phyloP scores from a whole-genome alignment of 1,140 invertebrate species.

The Diabrotica virgifera region DNA sequence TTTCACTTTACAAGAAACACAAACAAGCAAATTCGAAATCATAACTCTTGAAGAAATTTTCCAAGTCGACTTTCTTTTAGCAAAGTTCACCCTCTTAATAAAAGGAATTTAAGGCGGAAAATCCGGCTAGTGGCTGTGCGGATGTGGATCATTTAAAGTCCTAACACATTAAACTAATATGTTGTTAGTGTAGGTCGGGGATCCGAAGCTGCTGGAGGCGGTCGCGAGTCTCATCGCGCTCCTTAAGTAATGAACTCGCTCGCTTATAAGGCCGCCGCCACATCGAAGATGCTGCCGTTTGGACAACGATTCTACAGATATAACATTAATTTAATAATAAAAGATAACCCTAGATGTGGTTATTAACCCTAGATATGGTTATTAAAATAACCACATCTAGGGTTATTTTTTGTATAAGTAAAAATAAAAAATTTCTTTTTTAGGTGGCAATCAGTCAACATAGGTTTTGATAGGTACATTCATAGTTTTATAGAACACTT shows the following conservation, averaged over 20 bases:
- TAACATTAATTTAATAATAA: too few relatives aligned
- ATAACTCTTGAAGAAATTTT: slow-evolving; percentile 9
- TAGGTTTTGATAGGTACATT: too few relatives aligned
- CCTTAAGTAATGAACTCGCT: slow-evolving; percentile 19
- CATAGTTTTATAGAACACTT: too few relatives aligned
- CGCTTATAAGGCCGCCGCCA: neutral
- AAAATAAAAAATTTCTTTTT: too few relatives aligned
- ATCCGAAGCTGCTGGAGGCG: slow-evolving; percentile 8
- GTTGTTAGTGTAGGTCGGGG: slow-evolving; percentile 16
- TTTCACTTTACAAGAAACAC: neutral
- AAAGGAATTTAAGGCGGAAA: slow-evolving; percentile 21
- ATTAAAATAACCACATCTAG: too few relatives aligned
- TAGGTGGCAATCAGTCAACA: too few relatives aligned
- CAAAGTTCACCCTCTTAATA: slow-evolving; percentile 19
- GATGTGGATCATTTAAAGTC: slow-evolving; percentile 20
- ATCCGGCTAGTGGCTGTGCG: slow-evolving; percentile 19
- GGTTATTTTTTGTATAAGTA: too few relatives aligned
- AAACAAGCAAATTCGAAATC: slow-evolving; percentile 10
- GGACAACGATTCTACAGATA: neutral
- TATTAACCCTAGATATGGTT: too few relatives aligned
- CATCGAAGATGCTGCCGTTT: neutral
- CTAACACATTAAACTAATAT: slow-evolving; percentile 23
- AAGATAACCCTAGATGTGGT: too few relatives aligned
- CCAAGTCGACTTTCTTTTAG: slow-evolving; percentile 12
- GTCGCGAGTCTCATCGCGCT: slow-evolving; percentile 11